Evolutionary conservation across 2,113 vertebrate genomes (phyloP), one percentile per base, ranked within the genome.

Genomic region (Colaptes auratus): DNA sequence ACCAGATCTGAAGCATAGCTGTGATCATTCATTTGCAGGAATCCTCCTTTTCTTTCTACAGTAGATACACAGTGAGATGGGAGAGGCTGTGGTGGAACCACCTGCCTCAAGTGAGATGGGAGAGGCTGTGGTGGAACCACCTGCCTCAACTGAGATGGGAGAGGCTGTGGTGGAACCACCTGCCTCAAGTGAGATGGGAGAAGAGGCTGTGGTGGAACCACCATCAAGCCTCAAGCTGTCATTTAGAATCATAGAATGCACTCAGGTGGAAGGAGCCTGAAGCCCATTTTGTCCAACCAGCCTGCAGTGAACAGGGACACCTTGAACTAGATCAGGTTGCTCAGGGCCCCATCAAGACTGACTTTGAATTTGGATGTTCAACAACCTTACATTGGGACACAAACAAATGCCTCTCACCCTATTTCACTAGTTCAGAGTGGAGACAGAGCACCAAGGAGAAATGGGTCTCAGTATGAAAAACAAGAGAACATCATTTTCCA

Each of bases 1-100:
- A 13, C 36, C 27, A 19, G 14, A n/a, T 1, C 1, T 1, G 0
- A 52, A 72, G 44, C 84, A 44, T 4, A 4, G 36, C 50, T 15
- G 24, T 3, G 5, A 17, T 1, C 2, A 30, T 24, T 7, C 65
- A 31, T n/a, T 30, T 14, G 1, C 60, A 25, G 52, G 25, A 23
- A 10, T 24, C 24, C 66, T 31, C 31, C 56, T 33, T 24, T 3
- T 11, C 16, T 33, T n/a, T 6, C 9, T 12, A 48, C 25, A 2
- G 18, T 12, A 44, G 31, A 66, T 56, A 11, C 76, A 23, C 52
- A 0, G 3, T 25, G 23, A 52, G 50, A 52, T 24, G 50, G 50
- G 50, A 52, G 12, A 52, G 50, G 50, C 50, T 52, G 50, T 52
- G 50, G 19, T 25, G 7, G 50, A 52, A 25, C 23, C 50, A 13